Evolutionary conservation across 1,140 invertebrate genomes (phyloP).

Genomic region (Acromyrmex echinatior): DNA sequence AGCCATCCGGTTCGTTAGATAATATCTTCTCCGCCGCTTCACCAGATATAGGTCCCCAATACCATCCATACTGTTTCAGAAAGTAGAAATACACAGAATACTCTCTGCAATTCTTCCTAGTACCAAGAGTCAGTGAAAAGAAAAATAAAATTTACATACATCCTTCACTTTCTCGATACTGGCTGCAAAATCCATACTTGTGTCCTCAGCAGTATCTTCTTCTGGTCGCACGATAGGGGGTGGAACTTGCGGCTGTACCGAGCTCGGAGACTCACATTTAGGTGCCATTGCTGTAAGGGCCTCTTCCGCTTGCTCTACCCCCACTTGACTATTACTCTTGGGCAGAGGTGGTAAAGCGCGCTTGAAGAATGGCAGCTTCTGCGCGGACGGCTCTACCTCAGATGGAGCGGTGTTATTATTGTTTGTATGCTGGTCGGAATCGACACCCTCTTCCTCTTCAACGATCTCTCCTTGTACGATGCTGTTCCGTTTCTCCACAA

Average conservation of each 20-base stretch:
- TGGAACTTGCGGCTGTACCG: slow-evolving; percentile 78
- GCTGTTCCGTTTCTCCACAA: slow-evolving; percentile 83
- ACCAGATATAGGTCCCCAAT: slow-evolving; percentile 98
- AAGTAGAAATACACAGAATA: neutral
- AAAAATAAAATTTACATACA: slow-evolving; percentile 88
- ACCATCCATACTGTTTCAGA: slow-evolving; percentile 96
- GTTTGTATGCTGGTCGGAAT: slow-evolving; percentile 83
- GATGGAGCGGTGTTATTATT: slow-evolving; percentile 81
- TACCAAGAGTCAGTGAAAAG: neutral
- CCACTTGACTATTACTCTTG: slow-evolving; percentile 84
- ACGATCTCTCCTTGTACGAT: slow-evolving; percentile 86
- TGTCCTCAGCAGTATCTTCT: slow-evolving; percentile 86
- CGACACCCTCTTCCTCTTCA: slow-evolving; percentile 82
- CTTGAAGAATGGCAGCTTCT: slow-evolving; percentile 88
- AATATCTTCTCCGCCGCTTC: slow-evolving; percentile 97
- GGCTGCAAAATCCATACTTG: slow-evolving; percentile 93
- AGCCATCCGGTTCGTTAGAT: slow-evolving; percentile 97
- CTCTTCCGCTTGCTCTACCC: slow-evolving; percentile 80
- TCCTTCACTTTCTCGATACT: slow-evolving; percentile 98
- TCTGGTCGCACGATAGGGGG: slow-evolving; percentile 73
- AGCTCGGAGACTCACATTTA: slow-evolving; percentile 82
- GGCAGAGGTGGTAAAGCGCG: slow-evolving; percentile 94
- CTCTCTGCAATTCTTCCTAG: neutral
- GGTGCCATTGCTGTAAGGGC: slow-evolving; percentile 80
- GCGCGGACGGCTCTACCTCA: slow-evolving; percentile 77